Base-by-base conservation (phyloP, 2,888 invertebrate genomes). In the Drosophila leonis region DNA sequence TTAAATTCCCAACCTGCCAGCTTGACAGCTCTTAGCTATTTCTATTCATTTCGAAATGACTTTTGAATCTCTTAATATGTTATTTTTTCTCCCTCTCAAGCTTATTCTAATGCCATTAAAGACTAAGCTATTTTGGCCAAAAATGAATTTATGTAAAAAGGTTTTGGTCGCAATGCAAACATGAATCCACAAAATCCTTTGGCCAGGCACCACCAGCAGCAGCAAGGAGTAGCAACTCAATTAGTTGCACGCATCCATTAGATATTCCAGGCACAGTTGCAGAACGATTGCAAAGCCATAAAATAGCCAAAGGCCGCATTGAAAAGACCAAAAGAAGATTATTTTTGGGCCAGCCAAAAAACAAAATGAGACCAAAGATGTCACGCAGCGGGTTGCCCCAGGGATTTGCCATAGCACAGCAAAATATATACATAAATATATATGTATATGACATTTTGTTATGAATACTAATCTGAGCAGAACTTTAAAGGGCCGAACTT, bases 201-300 rank as follows among this genome's bases (percentile, higher is more conserved):
- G 55, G 39, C 62, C 52, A 59, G 35, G 15, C 46, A 55, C 44
- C 57, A 33, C 15, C 35, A 24, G 12, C 57, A 27, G 31, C 49
- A 56, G 48, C 51, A 64, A 35, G 74, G 46, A 70, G 67, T 6
- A 54, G 75, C 82, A 83, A 88, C 83, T 86, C 86, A 88, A 86
- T 88, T 86, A 86, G 83, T 83, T 82, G 83, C 88, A 85, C 79
- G 86, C 85, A 82, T 82, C 86, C 88, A 88, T 88, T 88, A 77
- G 80, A 75, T 83, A 86, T 86, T 86, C 85, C 82, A 72, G 73
- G 78, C 85, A 86, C 85, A 86, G 72, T 75, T 71, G 65, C 80
- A 83, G 83, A 82, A 87, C 87, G 87, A 83, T 83, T 83, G 86
- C 84, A 83, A 88, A 88, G 77, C 88, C 83, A 83, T 85, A 86